These are phyloP conservation scores for Sericinus montela DNA, from an alignment of 2,888 invertebrate species.

Conservation along the genomic window DNA sequence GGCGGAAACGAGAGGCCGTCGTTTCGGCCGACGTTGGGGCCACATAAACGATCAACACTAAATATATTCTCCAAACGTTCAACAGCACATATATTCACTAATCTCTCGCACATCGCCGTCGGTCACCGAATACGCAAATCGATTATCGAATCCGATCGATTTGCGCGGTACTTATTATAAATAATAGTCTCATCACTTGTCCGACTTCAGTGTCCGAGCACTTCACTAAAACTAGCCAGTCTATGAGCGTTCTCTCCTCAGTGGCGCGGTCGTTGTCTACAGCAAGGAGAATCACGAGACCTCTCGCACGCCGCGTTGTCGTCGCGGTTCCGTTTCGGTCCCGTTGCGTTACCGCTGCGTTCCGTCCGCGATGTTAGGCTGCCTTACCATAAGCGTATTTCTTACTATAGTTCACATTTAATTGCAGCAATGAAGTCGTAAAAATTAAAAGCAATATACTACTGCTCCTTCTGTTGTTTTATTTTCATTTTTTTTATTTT, in stretches of 20 bases:
- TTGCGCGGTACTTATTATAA: constrained; percentile 39
- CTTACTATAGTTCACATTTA: background rate
- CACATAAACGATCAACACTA: constrained; percentile 64
- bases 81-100: constrained; percentile 79
- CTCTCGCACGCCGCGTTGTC: constrained; percentile 21
- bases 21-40: constrained; percentile 35
- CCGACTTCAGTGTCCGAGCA: constrained; percentile 62
- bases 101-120: constrained; percentile 62
- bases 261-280: constrained; percentile 24
- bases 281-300: constrained; percentile 20
- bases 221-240: constrained; percentile 78
- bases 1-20: constrained; percentile 29
- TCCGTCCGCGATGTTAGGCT: background rate
- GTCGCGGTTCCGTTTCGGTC: constrained; percentile 1
- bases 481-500: too few species aligned
- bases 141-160: constrained; percentile 36
- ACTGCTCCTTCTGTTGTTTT: too few species aligned
- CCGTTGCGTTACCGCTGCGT: constrained; percentile 3
- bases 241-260: constrained; percentile 74
- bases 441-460: too few species aligned
- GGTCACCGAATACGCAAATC: constrained; percentile 64
- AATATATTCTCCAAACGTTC: constrained; percentile 75
- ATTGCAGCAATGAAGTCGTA: too few species aligned
- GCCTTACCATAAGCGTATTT: constrained; percentile 5
- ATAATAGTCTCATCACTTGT: constrained; percentile 49